phyloP scores from a whole-genome alignment of 2,888 invertebrate genomes.

The Schrankia costaestrigalis region DNA sequence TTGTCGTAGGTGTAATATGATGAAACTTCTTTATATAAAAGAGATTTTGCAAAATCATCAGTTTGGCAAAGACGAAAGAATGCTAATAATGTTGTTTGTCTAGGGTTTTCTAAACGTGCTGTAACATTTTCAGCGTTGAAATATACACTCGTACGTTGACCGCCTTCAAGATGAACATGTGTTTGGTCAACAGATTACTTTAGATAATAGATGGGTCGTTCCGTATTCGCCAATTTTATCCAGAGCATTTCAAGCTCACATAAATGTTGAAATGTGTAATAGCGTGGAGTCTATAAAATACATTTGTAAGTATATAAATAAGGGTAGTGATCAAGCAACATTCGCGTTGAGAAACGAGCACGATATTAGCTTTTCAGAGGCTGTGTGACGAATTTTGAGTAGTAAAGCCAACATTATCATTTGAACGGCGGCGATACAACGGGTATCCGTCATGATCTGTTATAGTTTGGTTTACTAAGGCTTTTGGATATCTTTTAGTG shows the following conservation, averaged over 20 bases:
- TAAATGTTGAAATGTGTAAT: too few relatives aligned
- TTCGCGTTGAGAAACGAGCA: constrained; percentile 5
- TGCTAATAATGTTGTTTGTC: constrained; percentile 1
- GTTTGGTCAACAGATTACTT: constrained; percentile 1
- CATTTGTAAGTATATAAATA: too few relatives aligned
- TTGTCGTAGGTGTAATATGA: constrained; percentile 4
- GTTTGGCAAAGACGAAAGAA: constrained; percentile 4
- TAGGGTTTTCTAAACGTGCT: constrained; percentile 1
- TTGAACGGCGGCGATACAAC: constrained; percentile 3
- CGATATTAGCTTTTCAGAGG: background rate
- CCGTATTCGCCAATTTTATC: too few relatives aligned
- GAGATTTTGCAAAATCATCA: constrained; percentile 1
- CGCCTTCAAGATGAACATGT: background rate
- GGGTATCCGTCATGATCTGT: constrained; percentile 5
- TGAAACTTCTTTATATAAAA: background rate
- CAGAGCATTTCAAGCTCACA: too few relatives aligned
- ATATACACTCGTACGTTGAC: background rate
- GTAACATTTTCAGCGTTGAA: constrained; percentile 1
- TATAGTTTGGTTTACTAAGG: background rate
- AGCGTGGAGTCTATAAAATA: too few relatives aligned
- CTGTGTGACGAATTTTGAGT: background rate
- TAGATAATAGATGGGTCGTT: constrained; percentile 6
- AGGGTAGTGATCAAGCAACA: constrained; percentile 2
- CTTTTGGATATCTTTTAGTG: constrained; percentile 1
- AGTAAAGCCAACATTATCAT: background rate